Evolutionary conservation across 2,888 invertebrate genomes (phyloP).

Genomic region (Ochropacha duplaris): DNA sequence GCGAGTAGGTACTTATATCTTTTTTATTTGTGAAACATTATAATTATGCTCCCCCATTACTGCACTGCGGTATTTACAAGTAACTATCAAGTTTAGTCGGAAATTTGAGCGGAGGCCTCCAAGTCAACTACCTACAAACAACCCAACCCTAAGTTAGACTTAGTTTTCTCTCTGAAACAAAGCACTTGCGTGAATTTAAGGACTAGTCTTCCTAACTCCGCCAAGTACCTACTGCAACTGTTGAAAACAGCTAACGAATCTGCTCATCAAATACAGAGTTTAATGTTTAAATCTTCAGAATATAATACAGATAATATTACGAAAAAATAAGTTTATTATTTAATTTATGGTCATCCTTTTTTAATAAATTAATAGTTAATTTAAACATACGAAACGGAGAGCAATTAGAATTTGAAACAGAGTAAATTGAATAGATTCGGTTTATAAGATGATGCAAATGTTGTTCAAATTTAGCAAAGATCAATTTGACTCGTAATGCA

Average conservation of each 20-base stretch:
- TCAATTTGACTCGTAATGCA: conserved; percentile 31
- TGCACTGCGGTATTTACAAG: conserved; percentile 40
- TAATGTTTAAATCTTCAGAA: not conserved
- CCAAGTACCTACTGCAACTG: conserved; percentile 16
- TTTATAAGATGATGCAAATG: conserved; percentile 40
- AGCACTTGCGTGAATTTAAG: conserved; percentile 43
- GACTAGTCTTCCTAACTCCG: conserved; percentile 23
- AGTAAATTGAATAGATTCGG: conserved; percentile 51
- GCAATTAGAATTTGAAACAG: conserved; percentile 19
- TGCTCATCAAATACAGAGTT: conserved; percentile 11
- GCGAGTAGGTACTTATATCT: too few species aligned
- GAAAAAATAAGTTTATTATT: not conserved
- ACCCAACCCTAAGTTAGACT: conserved; percentile 35
- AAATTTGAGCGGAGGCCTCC: conserved; percentile 37
- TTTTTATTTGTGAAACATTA: not conserved
- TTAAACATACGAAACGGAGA: not conserved
- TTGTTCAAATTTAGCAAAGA: conserved; percentile 36
- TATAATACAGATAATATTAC: not conserved
- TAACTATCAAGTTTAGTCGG: conserved; percentile 34
- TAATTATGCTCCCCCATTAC: conserved; percentile 8
- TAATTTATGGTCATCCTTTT: not conserved
- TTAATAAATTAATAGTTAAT: not conserved
- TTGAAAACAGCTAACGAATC: conserved; percentile 14
- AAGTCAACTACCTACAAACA: conserved; percentile 38
- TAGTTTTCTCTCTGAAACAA: conserved; percentile 42